Percentiles rank a stretch among this genome's conserved stretches.
These are phyloP conservation scores for Pteronotus mesoamericanus DNA, from an alignment of 2,797 vertebrate species.

Conservation along the genomic window DNA sequence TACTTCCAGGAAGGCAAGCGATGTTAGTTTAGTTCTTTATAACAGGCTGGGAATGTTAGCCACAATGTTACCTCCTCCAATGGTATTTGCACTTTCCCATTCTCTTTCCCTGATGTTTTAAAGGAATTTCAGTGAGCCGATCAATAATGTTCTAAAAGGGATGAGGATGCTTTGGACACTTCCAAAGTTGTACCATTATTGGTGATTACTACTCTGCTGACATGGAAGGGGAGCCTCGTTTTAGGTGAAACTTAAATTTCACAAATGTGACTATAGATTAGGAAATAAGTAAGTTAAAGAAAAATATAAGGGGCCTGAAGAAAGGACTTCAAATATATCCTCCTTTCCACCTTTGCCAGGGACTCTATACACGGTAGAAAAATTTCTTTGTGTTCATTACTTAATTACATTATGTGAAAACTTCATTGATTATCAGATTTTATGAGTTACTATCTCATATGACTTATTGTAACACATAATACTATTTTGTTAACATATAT, in stretches of 20 bases:
- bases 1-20: not conserved
- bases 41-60: not conserved
- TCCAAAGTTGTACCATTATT: not conserved
- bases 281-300: slow-evolving; percentile 11
- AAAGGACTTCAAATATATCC: not conserved
- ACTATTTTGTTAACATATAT: not conserved
- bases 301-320: not conserved
- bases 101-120: not conserved
- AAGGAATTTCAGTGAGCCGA: not conserved
- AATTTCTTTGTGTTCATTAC: not conserved
- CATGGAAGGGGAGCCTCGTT: not conserved
- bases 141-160: not conserved
- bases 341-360: not conserved
- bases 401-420: not conserved
- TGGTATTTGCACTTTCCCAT: not conserved
- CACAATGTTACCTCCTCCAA: not conserved
- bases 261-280: slow-evolving; percentile 33
- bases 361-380: not conserved
- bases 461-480: not conserved
- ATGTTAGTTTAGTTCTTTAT: not conserved
- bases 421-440: not conserved
- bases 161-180: not conserved
- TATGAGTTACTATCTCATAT: not conserved
- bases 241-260: slow-evolving; percentile 64
- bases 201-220: not conserved